Conservation (phyloP, 2,888 invertebrate genomes). For the Oscheius sp. region DNA sequence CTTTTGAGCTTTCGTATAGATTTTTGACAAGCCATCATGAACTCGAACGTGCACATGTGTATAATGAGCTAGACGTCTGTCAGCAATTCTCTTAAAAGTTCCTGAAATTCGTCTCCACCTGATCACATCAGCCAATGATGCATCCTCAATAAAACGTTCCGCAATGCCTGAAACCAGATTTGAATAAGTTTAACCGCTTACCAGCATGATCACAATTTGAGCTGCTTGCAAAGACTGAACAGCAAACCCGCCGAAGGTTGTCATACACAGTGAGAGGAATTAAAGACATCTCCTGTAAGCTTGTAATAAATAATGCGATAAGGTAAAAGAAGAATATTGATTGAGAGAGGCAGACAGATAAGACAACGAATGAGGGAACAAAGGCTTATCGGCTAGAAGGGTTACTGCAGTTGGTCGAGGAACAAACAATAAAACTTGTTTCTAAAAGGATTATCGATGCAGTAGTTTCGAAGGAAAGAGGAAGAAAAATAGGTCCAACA, state of each 20-base stretch:
- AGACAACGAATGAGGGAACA: constrained; percentile 9
- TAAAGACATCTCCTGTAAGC: constrained; percentile 26
- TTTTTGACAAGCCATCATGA: constrained; percentile 53
- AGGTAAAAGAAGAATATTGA: background rate
- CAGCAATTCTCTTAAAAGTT: constrained; percentile 49
- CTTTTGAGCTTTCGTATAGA: constrained; percentile 41
- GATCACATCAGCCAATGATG: constrained; percentile 52
- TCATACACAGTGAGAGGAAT: constrained; percentile 32
- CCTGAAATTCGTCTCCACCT: constrained; percentile 59
- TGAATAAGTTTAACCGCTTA: background rate
- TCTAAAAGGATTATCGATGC: background rate
- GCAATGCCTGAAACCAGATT: constrained; percentile 16
- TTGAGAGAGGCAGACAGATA: constrained; percentile 8
- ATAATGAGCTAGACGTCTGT: constrained; percentile 40
- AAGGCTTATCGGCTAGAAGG: constrained; percentile 18
- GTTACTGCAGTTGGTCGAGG: no score
- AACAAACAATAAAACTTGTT: background rate
- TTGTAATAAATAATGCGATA: background rate
- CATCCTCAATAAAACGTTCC: constrained; percentile 24
- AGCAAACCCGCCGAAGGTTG: constrained; percentile 28
- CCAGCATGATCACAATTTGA: constrained; percentile 20
- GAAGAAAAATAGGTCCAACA: background rate
- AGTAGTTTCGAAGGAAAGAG: background rate
- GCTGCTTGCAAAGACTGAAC: constrained; percentile 30
- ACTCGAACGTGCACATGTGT: constrained; percentile 58